Evolutionary conservation across 1,140 invertebrate genomes (phyloP), one percentile per base, ranked within the genome.

Genomic region (Lineus longissimus): DNA sequence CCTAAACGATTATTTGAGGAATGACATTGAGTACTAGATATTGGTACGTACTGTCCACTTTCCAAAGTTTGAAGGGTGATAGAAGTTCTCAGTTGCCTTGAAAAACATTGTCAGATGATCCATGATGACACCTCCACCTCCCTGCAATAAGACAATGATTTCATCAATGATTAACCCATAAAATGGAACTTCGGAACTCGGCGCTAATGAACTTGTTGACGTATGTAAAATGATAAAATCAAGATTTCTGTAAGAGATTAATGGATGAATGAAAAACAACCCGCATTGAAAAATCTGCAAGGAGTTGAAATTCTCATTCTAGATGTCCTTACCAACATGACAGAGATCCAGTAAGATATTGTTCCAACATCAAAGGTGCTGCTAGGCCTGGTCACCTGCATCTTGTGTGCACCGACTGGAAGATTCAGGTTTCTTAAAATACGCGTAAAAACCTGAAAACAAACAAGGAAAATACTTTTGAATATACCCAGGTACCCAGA

Each of bases 51-150:
- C 81, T 23, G 88, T 85, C 91, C 93, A 95, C 27, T 85, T 82
- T 13, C 94, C 93, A 62, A 82, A 76, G 79, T 97, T 97, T 0
- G 93, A 93, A 57, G 92, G 91, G 83, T 97, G 91, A 72, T 90
- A 88, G 81, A 93, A 97, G 9, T 91, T 93, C 77, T 94, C 90
- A 1, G 95, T 81, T 0, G 90, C 88, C 69, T 88, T 89, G 69
- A 96, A 88, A 73, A 97, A 88, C 65, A 90, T 89, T 58, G 88
- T 86, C 27, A 96, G 81, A 77, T 94, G 87, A 41, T 86, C 85
- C 73, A 93, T 87, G 7, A 88, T 86, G 43, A 73, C 81, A 29
- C 83, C 84, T 31, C 79, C 74, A 29, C 65, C 70, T 40, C 86
- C 86, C 86, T 87, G 63, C 29, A 77, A 72, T 65, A 4, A 51